phyloP scores from a whole-genome alignment of 1,140 invertebrate genomes.

The Ditylenchus dipsaci region DNA sequence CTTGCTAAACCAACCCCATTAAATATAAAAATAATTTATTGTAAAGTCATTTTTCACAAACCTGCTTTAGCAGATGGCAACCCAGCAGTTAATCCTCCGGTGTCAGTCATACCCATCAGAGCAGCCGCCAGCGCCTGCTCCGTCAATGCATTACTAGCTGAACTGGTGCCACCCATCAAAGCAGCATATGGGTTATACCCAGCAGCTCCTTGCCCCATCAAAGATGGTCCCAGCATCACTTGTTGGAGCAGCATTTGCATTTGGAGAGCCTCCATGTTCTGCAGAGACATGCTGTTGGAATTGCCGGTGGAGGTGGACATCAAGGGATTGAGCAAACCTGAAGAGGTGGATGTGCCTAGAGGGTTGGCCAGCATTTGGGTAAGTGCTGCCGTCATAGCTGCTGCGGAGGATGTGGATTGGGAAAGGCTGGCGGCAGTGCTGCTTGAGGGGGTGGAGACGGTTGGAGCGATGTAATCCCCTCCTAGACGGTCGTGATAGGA shows the following conservation, averaged over 20 bases:
- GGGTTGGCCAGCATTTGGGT: slow-evolving; percentile 13
- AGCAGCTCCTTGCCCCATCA: not conserved
- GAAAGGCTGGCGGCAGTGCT: slow-evolving; percentile 11
- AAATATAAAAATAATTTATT: no score
- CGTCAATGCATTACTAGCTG: not conserved
- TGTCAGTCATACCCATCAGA: not conserved
- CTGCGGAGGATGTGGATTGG: slow-evolving; percentile 1
- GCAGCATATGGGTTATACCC: slow-evolving; percentile 32
- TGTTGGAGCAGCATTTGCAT: slow-evolving; percentile 35
- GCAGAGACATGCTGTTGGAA: slow-evolving; percentile 4
- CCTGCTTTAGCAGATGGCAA: not conserved
- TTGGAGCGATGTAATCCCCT: slow-evolving; percentile 16
- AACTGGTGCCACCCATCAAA: slow-evolving; percentile 11
- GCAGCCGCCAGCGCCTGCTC: slow-evolving; percentile 6
- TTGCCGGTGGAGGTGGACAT: not conserved
- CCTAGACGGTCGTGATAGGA: slow-evolving; percentile 39
- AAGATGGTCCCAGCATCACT: slow-evolving; percentile 1
- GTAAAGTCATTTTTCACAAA: no score
- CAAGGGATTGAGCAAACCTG: slow-evolving; percentile 3
- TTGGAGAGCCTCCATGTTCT: slow-evolving; percentile 31
- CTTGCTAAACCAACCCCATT: no score
- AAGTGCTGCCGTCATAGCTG: not conserved
- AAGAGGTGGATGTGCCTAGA: slow-evolving; percentile 5
- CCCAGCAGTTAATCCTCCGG: not conserved
- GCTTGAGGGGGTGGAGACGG: not conserved